These are phyloP conservation scores for Acanthococcus lagerstroemiae DNA, from an alignment of 2,888 invertebrate species.

Conservation along the genomic window DNA sequence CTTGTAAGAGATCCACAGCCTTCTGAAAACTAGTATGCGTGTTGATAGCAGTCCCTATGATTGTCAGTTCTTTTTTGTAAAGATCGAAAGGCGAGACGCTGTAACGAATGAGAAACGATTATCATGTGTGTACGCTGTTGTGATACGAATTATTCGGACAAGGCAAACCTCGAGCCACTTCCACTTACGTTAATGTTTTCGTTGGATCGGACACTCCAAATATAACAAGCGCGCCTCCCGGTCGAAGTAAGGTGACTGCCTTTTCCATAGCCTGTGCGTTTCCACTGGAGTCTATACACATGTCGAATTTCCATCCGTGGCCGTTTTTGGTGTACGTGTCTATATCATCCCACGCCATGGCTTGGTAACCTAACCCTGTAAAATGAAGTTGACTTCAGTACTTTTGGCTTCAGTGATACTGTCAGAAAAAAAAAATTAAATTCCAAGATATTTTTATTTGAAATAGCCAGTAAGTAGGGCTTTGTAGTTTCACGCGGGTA, in stretches of 20 bases:
- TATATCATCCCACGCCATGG: slow-evolving; percentile 37
- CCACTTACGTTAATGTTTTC: not conserved
- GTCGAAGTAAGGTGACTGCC: slow-evolving; percentile 48
- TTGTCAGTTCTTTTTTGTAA: slow-evolving; percentile 6
- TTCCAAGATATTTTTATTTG: no score
- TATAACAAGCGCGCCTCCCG: slow-evolving; percentile 55
- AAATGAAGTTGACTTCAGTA: no score
- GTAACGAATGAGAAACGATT: not conserved
- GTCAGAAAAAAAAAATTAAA: no score
- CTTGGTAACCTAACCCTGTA: slow-evolving; percentile 27
- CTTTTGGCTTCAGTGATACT: no score
- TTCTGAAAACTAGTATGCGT: not conserved
- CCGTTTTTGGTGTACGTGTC: slow-evolving; percentile 45
- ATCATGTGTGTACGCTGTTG: no score
- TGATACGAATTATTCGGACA: not conserved
- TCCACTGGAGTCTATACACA: slow-evolving; percentile 64
- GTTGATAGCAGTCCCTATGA: slow-evolving; percentile 12
- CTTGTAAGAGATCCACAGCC: not conserved
- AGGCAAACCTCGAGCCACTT: not conserved
- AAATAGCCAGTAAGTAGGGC: no score
- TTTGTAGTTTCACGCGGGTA: no score
- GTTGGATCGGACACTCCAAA: slow-evolving; percentile 51
- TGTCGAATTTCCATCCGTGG: slow-evolving; percentile 48
- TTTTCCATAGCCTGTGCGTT: slow-evolving; percentile 58
- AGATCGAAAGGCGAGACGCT: slow-evolving; percentile 14